Evolutionary conservation across 2,113 vertebrate species (phyloP).

Genomic region (Rhagologus leucostigma): DNA sequence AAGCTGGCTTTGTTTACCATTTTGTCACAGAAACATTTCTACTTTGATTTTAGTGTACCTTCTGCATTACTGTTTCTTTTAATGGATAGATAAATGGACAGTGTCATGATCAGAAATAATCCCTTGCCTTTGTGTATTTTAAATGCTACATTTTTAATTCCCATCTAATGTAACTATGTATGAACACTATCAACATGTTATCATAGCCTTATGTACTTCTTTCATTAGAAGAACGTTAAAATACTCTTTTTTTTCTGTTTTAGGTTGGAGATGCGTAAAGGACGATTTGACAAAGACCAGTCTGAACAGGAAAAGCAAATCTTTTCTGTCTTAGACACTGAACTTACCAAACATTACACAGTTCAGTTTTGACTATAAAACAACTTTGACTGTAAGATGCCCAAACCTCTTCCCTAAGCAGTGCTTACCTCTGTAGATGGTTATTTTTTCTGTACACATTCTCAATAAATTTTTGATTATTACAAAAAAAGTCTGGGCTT

Average conservation of each 20-base stretch:
- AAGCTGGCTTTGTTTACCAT: background rate
- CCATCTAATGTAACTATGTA: background rate
- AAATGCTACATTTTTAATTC: background rate
- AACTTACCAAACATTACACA: conserved; percentile 1
- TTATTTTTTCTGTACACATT: conserved; percentile 59
- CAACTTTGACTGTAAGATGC: background rate
- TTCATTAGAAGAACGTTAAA: background rate
- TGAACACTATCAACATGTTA: background rate
- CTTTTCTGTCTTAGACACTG: conserved; percentile 32
- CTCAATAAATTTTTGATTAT: conserved; percentile 72
- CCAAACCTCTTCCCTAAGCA: background rate
- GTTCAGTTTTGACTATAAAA: conserved; percentile 44
- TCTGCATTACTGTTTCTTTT: background rate
- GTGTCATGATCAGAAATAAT: background rate
- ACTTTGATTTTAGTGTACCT: background rate
- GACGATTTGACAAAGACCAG: conserved; percentile 38
- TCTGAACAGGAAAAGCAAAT: conserved; percentile 41
- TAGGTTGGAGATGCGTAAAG: conserved; percentile 73
- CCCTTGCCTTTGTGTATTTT: background rate
- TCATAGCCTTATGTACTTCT: background rate
- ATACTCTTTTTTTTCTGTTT: conserved; percentile 45
- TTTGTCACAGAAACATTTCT: background rate
- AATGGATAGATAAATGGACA: background rate
- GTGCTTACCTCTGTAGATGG: background rate
- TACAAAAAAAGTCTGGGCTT: conserved; percentile 9